Base-by-base conservation (phyloP, 2,113 vertebrate genomes). In the Nothoprocta perdicaria region DNA sequence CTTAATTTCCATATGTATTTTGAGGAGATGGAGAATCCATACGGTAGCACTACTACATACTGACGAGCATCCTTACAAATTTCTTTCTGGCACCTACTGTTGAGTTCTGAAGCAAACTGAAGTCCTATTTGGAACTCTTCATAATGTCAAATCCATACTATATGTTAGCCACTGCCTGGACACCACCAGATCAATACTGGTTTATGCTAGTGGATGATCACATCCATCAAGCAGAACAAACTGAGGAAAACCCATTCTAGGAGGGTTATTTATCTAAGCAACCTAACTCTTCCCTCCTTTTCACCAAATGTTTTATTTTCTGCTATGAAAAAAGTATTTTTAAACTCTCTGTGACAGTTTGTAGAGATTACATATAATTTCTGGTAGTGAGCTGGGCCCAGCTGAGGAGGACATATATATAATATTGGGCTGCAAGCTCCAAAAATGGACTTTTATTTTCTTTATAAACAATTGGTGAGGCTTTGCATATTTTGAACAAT, bases 381-480 rank as follows among this genome's bases (percentile, higher is more conserved):
- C 29, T 69, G 23, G 6, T 35, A 27, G 27, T 63, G 23, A 71
- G 3, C 0, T 53, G 4, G 17, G 6, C 12, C 10, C 9, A 66
- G 6, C 10, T 74, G 24, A 15, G 9, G 11, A 26, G 16, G 6
- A 41, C 0, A 0, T 16, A 23, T 3, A 23, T 3, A 3, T n/a
- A 75, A 26, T 24, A 53, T 0, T 16, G 8, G 5, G 5, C 29
- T 57, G 26, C 9, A 66, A 27, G 15, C 43, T 58, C 41, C 24
- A 43, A 84, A 71, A n/a, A 68, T 4, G 33, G 29, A 41, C 41
- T 38, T 63, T 2, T 2, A 24, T 86, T 88, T 74, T 71, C 45
- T 63, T 62, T n/a, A 8, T n/a, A 86, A 58, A 33, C 3, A 12
- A 2, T 19, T 52, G 6, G 5, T 43, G 21, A 63, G 10, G 19